Evolutionary conservation across 2,797 vertebrate genomes (phyloP).

Genomic region (Bradypodion pumilum): DNA sequence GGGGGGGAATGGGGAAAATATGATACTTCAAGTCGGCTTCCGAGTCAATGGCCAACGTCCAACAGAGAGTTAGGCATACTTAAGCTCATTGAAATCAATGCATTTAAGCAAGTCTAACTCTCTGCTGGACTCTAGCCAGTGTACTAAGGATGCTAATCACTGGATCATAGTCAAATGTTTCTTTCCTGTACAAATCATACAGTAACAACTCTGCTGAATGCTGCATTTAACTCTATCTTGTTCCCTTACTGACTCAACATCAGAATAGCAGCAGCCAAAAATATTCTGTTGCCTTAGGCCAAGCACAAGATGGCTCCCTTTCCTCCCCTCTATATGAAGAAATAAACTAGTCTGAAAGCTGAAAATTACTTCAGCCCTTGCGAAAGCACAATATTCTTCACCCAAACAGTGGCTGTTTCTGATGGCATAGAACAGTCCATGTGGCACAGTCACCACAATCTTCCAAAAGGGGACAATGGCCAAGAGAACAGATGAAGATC

Average conservation of each 20-base stretch:
- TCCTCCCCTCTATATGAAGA: neutral
- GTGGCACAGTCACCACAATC: too few species aligned
- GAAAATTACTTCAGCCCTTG: too few species aligned
- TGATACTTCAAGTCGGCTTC: constrained; percentile 31
- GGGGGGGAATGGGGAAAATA: constrained; percentile 22
- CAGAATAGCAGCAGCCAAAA: neutral
- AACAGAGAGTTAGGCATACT: constrained; percentile 14
- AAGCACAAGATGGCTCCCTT: neutral
- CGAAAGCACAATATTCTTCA: too few species aligned
- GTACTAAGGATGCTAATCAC: constrained; percentile 51
- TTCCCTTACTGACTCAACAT: neutral
- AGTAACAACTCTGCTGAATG: constrained; percentile 22
- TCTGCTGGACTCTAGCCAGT: constrained; percentile 45
- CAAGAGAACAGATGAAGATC: neutral
- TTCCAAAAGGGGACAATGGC: neutral
- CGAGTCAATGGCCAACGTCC: constrained; percentile 25
- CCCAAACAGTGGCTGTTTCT: too few species aligned
- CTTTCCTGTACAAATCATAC: constrained; percentile 45
- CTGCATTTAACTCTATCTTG: neutral
- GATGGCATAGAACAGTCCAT: too few species aligned
- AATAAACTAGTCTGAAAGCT: neutral
- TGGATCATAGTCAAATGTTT: constrained; percentile 62
- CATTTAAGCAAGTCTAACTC: constrained; percentile 14
- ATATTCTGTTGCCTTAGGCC: neutral
- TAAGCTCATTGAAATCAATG: constrained; percentile 4